Evolutionary conservation across 2,797 vertebrate species (phyloP), one percentile per base, ranked within the genome.

Genomic region (Danio choprae): DNA sequence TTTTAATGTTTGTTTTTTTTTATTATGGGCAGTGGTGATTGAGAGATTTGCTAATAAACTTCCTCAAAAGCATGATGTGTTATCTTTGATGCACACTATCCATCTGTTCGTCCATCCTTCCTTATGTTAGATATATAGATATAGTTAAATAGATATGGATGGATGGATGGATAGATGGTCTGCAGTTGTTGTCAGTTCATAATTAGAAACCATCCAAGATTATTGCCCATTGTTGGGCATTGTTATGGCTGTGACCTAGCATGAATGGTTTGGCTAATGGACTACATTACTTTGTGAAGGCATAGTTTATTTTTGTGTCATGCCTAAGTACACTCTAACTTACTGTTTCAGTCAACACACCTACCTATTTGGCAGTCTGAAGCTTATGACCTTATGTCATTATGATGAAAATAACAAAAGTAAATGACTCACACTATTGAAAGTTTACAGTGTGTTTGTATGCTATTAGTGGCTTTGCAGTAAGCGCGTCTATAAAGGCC

Each of bases 381-480:
- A 53, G 18, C 1, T 7, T 53, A 46, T n/a, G 51, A 18, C 69
- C 69, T 43, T 43, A 15, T 71, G 12, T 22, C 3, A 71, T 71
- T 56, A 43, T 6, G 43, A 2, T 56, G 11, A 15, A 48, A 1
- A 48, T 60, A 36, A 60, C 10, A 48, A 36, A 74, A 74, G 36
- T 43, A 50, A 74, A 74, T 46, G 55, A 55, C 51, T 71, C 36
- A 1, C 36, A 71, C 6, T 13, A 56, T 40, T 16, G 18, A 65
- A 62, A 56, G 56, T 50, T 51, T 44, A 51, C 70, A 46, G 62
- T 79, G 72, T 16, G 15, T 56, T 10, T 44, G 16, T 83, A 38
- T 62, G 71, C 18, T 13, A 29, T 29, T 56, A 18, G 53, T 65
- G 64, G 60, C 79, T 69, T 77, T 76, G 50, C 63, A 64, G 56